A percentile compares a stretch with the other conserved stretches of the same genome.
Evolutionary conservation across 1,140 invertebrate species (phyloP).

Genomic region (Drosophila carrolli): DNA sequence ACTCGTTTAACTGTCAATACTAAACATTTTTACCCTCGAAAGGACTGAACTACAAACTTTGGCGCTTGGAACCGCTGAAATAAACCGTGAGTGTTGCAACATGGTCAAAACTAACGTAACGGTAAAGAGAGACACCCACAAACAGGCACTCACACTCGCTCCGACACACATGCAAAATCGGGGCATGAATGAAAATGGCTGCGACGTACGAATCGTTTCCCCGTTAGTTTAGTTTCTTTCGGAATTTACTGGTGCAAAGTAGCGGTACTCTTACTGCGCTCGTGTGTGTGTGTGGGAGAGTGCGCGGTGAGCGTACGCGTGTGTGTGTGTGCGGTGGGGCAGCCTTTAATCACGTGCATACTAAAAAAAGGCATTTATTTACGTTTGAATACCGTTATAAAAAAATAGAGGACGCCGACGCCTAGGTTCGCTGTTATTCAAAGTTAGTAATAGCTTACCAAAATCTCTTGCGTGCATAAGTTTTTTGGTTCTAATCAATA

Average conservation of each 20-base stretch:
- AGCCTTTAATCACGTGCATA: slow-evolving; percentile 72
- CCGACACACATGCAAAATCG: slow-evolving; percentile 24
- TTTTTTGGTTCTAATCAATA: slow-evolving; percentile 70
- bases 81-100: slow-evolving; percentile 37
- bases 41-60: neutral
- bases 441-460: slow-evolving; percentile 16
- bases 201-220: slow-evolving; percentile 23
- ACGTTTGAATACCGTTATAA: slow-evolving; percentile 40
- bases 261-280: slow-evolving; percentile 44
- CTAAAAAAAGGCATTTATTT: slow-evolving; percentile 67
- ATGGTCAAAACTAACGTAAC: slow-evolving; percentile 21
- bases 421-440: slow-evolving; percentile 44
- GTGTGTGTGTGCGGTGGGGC: slow-evolving; percentile 41
- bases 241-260: slow-evolving; percentile 74
- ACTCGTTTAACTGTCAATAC: slow-evolving; percentile 22
- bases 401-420: slow-evolving; percentile 19
- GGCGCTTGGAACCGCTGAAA: neutral
- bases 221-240: slow-evolving; percentile 63
- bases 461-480: slow-evolving; percentile 55
- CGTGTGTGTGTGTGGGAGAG: slow-evolving; percentile 26
- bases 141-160: slow-evolving; percentile 11
- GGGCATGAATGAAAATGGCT: slow-evolving; percentile 67
- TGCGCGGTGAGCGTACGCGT: neutral
- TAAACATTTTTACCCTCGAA: slow-evolving; percentile 4
- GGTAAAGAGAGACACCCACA: slow-evolving; percentile 18